Percentiles rank a stretch among this genome's conserved stretches.
Conservation (phyloP, 2,113 vertebrate genomes). For the Stigmatopora nigra region DNA sequence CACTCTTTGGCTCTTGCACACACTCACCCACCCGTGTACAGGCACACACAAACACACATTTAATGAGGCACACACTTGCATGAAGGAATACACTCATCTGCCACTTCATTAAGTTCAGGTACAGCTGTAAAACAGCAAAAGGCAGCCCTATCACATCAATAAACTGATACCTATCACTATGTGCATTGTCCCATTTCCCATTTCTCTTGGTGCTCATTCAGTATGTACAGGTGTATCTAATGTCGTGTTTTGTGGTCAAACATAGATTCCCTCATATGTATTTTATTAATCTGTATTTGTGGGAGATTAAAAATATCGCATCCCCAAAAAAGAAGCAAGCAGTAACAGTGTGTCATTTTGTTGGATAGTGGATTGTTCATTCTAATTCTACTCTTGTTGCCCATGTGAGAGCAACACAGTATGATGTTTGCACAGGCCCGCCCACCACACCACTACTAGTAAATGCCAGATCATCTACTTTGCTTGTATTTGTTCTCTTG, state of each 20-base stretch:
- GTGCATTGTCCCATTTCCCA: not conserved
- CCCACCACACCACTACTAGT: conserved; percentile 33
- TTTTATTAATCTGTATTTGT: not conserved
- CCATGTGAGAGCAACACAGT: conserved; percentile 34
- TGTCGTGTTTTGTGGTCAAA: not conserved
- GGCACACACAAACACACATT: not conserved
- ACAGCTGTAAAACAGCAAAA: not conserved
- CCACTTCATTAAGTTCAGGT: not conserved
- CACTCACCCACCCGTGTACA: conserved; percentile 7
- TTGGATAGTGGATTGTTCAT: conserved; percentile 47
- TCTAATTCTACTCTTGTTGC: conserved; percentile 43
- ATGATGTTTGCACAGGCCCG: conserved; percentile 21
- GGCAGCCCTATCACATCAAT: not conserved
- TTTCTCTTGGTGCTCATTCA: not conserved
- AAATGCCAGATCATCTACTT: conserved; percentile 17
- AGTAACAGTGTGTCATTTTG: conserved; percentile 36
- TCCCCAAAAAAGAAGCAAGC: conserved; percentile 22
- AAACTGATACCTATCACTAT: not conserved
- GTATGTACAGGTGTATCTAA: not conserved
- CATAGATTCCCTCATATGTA: not conserved
- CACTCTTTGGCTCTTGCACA: conserved; percentile 1
- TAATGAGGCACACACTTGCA: not conserved
- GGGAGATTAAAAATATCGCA: conserved; percentile 29
- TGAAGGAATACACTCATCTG: not conserved
- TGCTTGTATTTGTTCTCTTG: conserved; percentile 21